A percentile compares a stretch with the other conserved stretches of the same genome.
phyloP scores from a whole-genome alignment of 2,113 vertebrate genomes.

The Montifringilla adamsi region DNA sequence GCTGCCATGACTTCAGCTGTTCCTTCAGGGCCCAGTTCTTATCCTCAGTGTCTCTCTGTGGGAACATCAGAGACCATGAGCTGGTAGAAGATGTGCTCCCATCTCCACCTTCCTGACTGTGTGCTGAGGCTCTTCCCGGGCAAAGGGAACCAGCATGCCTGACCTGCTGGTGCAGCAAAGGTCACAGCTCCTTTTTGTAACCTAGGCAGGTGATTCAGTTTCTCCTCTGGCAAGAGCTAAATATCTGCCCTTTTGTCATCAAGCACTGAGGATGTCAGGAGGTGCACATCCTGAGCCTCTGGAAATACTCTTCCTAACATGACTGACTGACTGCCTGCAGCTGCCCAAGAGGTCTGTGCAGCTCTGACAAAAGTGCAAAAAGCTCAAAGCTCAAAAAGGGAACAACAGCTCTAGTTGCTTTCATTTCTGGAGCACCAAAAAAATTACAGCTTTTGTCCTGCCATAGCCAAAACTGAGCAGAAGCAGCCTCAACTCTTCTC shows the following conservation, averaged over 20 bases:
- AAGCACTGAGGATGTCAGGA: not conserved
- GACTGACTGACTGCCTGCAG: rapidly evolving
- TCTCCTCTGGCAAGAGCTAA: not conserved
- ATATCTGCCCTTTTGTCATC: not conserved
- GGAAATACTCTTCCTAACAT: not conserved
- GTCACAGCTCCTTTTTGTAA: not conserved
- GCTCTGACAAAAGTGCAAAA: not conserved
- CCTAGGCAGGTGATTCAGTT: not conserved
- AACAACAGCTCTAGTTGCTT: not conserved
- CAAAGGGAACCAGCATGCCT: not conserved
- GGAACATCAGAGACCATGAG: conserved; percentile 57
- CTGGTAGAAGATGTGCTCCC: not conserved
- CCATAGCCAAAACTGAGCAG: not conserved
- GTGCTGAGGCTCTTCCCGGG: not conserved
- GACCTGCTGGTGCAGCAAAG: not conserved
- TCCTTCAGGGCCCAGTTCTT: conserved; percentile 93
- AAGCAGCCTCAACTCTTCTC: not conserved
- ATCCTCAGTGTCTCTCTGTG: conserved; percentile 92
- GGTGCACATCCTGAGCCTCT: not conserved
- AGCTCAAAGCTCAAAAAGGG: not conserved
- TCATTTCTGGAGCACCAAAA: not conserved
- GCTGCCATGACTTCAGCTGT: conserved; percentile 98
- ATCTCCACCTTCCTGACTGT: not conserved
- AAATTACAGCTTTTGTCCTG: not conserved
- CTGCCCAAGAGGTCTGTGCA: not conserved